Evolutionary conservation across 2,888 invertebrate genomes (phyloP).

Genomic region (Liodrosophila aerea): DNA sequence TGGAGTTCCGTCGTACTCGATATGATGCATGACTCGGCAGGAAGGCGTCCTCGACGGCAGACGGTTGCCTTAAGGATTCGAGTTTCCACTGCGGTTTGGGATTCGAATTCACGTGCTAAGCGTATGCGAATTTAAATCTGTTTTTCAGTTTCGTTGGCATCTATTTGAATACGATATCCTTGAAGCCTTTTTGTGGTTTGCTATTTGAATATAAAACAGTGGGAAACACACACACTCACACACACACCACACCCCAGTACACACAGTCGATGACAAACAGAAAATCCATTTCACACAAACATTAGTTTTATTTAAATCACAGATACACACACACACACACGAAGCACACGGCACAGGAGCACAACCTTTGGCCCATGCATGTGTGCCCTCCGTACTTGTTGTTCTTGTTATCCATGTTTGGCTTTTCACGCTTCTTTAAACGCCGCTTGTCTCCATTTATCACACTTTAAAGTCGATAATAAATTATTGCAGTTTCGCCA

Average conservation of each 20-base stretch:
- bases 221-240: slow-evolving; percentile 39
- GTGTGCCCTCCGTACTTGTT: slow-evolving; percentile 41
- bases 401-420: slow-evolving; percentile 66
- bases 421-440: slow-evolving; percentile 82
- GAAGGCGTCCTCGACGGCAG: slow-evolving; percentile 50
- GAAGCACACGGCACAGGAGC: slow-evolving; percentile 46
- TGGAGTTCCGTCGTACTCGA: slow-evolving; percentile 36
- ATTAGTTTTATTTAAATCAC: slow-evolving; percentile 77
- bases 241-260: slow-evolving; percentile 24
- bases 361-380: slow-evolving; percentile 59
- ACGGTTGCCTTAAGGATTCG: slow-evolving; percentile 58
- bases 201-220: slow-evolving; percentile 75
- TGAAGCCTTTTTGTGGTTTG: slow-evolving; percentile 63
- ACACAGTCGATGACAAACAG: slow-evolving; percentile 75
- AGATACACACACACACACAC: slow-evolving; percentile 28
- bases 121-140: slow-evolving; percentile 72
- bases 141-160: slow-evolving; percentile 32
- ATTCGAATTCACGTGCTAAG: slow-evolving; percentile 58
- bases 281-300: slow-evolving; percentile 77
- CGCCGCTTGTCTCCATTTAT: slow-evolving; percentile 69
- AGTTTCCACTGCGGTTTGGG: slow-evolving; percentile 27
- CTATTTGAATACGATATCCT: slow-evolving; percentile 68
- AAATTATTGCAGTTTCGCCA: slow-evolving; percentile 32
- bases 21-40: slow-evolving; percentile 75
- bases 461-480: slow-evolving; percentile 59